Evolutionary conservation across 1,140 invertebrate species (phyloP), one percentile per base, ranked within the genome.

Genomic region (Eurosta solidaginis): DNA sequence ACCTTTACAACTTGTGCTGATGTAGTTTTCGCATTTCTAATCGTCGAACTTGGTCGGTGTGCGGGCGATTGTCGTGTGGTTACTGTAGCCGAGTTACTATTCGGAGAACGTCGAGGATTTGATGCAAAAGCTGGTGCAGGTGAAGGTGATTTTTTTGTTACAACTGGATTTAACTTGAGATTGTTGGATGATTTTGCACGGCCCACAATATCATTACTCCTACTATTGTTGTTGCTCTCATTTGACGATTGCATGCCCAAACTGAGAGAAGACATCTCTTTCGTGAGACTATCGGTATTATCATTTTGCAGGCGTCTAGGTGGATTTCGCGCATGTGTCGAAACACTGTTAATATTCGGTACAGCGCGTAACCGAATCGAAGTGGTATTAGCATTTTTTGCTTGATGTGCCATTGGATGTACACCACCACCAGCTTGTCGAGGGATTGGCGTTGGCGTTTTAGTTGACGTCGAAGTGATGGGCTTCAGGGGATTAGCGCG

Each of bases 401-500:
- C 12, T 44, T 27, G 40, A 9, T 44, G n/a, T 29, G 33, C 10
- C 14, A n/a, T 77, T 68, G 17, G n/a, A n/a, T 68, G 59, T 68
- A 68, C 36, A 9, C 52, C 74, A n/a, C 74, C 78, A 22, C 74
- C 74, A n/a, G 42, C 22, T 12, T 47, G 59, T 29, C 74, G 74
- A 12, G 22, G 3, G 29, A 76, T 42, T 54, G 77, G 25, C 63
- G 80, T 0, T 14, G 79, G 20, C 3, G 50, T 77, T 27, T 68
- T 36, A 10, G 73, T 78, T 12, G 75, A n/a, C 14, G 81, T 81
- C 63, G 85, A 84, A 36, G 86, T 82, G 76, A 88, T 88, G n/a
- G 94, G 94, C 82, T 95, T 93, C 17, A 96, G 87, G 0, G 93
- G 94, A 88, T 95, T 93, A 83, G 93, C 94, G 78, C 93, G 93